A percentile compares a stretch with the other conserved stretches of the same genome.
Evolutionary conservation across 2,888 invertebrate species (phyloP).

Genomic region (Drosophila pegasa): DNA sequence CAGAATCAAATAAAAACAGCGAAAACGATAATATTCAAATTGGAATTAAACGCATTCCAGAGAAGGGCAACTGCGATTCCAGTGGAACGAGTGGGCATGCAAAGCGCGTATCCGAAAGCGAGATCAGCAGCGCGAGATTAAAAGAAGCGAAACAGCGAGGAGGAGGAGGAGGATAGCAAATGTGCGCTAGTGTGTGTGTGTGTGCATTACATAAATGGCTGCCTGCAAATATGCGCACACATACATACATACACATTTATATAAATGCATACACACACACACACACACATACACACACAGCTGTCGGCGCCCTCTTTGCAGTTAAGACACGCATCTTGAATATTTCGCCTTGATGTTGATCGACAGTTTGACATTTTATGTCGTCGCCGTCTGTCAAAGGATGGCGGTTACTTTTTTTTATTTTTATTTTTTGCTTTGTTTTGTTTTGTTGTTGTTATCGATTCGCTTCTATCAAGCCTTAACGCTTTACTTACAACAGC

Average conservation of each 20-base stretch:
- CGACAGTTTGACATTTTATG: conserved; percentile 83
- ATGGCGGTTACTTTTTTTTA: conserved; percentile 52
- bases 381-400: conserved; percentile 79
- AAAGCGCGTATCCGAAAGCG: conserved; percentile 64
- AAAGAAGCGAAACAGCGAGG: conserved; percentile 33
- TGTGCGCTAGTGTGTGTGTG: neutral
- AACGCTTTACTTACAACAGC: conserved; percentile 37
- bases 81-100: conserved; percentile 55
- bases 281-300: conserved; percentile 17
- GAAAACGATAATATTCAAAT: conserved; percentile 74
- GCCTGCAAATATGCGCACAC: conserved; percentile 34
- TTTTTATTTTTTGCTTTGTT: conserved; percentile 39
- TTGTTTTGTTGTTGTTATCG: conserved; percentile 24
- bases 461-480: conserved; percentile 19
- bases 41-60: conserved; percentile 76
- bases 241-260: conserved; percentile 7
- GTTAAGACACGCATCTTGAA: conserved; percentile 72
- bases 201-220: conserved; percentile 68
- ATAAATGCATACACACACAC: neutral
- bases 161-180: conserved; percentile 31
- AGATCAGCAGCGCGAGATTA: conserved; percentile 74
- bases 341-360: conserved; percentile 82
- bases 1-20: conserved; percentile 49
- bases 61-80: conserved; percentile 50
- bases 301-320: conserved; percentile 58